These are phyloP conservation scores for Tychaedon coryphoeus DNA, from an alignment of 2,113 vertebrate genomes.

Conservation along the genomic window DNA sequence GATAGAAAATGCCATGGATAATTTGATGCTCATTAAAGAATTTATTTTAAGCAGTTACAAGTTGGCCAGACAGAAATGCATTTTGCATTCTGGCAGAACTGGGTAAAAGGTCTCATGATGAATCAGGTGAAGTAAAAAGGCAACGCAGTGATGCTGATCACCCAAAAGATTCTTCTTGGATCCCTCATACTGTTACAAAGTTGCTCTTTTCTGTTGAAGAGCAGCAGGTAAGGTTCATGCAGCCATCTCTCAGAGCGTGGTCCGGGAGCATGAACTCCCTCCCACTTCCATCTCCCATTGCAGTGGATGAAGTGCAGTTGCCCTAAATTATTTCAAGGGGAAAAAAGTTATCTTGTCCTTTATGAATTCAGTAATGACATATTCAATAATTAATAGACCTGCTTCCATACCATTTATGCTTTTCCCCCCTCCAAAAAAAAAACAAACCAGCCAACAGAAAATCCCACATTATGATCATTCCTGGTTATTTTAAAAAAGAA, in stretches of 20 bases:
- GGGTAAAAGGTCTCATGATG: neutral
- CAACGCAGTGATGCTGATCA: neutral
- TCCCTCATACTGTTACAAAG: neutral
- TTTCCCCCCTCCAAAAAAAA: neutral
- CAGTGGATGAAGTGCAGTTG: neutral
- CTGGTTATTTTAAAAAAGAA: neutral
- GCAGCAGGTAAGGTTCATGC: fast-evolving
- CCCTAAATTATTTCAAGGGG: neutral
- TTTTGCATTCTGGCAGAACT: neutral
- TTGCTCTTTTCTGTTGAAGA: neutral
- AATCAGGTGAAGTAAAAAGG: neutral
- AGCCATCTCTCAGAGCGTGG: neutral
- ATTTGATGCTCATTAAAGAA: neutral
- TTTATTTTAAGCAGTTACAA: neutral
- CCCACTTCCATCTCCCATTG: neutral
- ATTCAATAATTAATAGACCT: neutral
- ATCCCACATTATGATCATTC: neutral
- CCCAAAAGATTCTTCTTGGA: neutral
- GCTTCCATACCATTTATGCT: neutral
- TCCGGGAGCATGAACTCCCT: neutral
- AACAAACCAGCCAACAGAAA: neutral
- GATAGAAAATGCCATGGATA: neutral
- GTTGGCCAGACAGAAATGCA: neutral
- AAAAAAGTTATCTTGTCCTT: neutral
- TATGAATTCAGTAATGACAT: neutral